These are phyloP conservation scores for Temnothorax rugatulus DNA, from an alignment of 2,888 invertebrate genomes.

Conservation along the genomic window DNA sequence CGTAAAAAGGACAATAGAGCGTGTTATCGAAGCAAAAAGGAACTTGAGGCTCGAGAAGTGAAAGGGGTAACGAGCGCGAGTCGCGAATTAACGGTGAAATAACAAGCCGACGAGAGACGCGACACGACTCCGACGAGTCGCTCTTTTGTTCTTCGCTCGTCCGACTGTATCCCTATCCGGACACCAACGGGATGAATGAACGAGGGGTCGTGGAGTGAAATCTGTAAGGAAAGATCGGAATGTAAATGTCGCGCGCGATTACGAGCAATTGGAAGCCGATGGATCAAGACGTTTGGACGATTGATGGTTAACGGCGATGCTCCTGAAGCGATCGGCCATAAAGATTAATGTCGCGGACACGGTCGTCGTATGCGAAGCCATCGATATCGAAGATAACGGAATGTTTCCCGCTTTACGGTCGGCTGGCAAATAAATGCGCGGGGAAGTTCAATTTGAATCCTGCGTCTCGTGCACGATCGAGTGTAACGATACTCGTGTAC, in stretches of 20 bases:
- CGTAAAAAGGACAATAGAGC: slow-evolving; percentile 71
- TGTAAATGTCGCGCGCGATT: slow-evolving; percentile 53
- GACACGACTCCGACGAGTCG: slow-evolving; percentile 35
- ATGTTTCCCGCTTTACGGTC: slow-evolving; percentile 24
- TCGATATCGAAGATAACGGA: slow-evolving; percentile 53
- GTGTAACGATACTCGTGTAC: slow-evolving; percentile 35
- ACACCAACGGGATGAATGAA: background rate
- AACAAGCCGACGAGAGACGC: slow-evolving; percentile 36
- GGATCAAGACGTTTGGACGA: slow-evolving; percentile 47
- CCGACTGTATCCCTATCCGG: slow-evolving; percentile 18
- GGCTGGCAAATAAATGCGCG: slow-evolving; percentile 50
- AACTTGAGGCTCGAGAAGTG: slow-evolving; percentile 34
- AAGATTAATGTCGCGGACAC: slow-evolving; percentile 52
- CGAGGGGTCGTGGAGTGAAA: background rate
- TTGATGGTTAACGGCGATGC: slow-evolving; percentile 44
- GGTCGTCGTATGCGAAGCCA: slow-evolving; percentile 22
- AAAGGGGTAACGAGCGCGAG: slow-evolving; percentile 44
- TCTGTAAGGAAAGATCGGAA: slow-evolving; percentile 21
- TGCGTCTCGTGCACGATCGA: slow-evolving; percentile 46
- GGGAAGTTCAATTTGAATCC: slow-evolving; percentile 40
- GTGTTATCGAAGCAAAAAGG: slow-evolving; percentile 45
- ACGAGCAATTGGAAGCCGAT: slow-evolving; percentile 51
- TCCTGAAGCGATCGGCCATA: slow-evolving; percentile 50
- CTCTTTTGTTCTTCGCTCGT: slow-evolving; percentile 50
- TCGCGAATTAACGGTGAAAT: slow-evolving; percentile 64